phyloP scores from a whole-genome alignment of 2,888 invertebrate genomes.

The Marasmarcha lunaedactyla region DNA sequence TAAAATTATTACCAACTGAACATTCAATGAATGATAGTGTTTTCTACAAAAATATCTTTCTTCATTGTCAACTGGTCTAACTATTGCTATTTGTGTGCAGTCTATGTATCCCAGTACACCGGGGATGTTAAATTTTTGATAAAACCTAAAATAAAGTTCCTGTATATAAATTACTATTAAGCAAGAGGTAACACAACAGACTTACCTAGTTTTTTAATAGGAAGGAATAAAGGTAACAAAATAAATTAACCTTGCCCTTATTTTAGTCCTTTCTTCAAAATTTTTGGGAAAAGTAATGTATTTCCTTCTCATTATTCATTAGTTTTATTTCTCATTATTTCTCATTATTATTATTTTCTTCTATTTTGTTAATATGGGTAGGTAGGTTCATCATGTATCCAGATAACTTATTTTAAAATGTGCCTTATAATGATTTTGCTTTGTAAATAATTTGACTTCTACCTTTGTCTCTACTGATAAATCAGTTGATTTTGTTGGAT shows the following conservation, averaged over 20 bases:
- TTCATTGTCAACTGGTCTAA: not conserved
- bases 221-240: too few relatives aligned
- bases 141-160: not conserved
- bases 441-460: too few relatives aligned
- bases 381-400: too few relatives aligned
- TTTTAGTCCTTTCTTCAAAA: conserved; percentile 1
- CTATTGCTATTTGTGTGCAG: conserved; percentile 2
- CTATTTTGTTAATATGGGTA: too few relatives aligned
- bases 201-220: not conserved
- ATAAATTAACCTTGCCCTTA: not conserved
- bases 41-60: conserved; percentile 1
- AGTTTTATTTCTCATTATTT: too few relatives aligned
- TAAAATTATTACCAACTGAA: conserved; percentile 4
- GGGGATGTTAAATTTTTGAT: not conserved
- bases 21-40: conserved; percentile 4
- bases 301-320: conserved; percentile 1
- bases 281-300: conserved; percentile 2
- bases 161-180: not conserved
- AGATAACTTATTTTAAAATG: too few relatives aligned
- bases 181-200: not conserved
- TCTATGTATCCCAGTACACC: not conserved
- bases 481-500: too few relatives aligned
- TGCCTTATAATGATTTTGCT: not conserved
- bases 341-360: not conserved
- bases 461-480: too few relatives aligned